phyloP scores from a whole-genome alignment of 2,113 vertebrate genomes.

The Lates calcarifer region DNA sequence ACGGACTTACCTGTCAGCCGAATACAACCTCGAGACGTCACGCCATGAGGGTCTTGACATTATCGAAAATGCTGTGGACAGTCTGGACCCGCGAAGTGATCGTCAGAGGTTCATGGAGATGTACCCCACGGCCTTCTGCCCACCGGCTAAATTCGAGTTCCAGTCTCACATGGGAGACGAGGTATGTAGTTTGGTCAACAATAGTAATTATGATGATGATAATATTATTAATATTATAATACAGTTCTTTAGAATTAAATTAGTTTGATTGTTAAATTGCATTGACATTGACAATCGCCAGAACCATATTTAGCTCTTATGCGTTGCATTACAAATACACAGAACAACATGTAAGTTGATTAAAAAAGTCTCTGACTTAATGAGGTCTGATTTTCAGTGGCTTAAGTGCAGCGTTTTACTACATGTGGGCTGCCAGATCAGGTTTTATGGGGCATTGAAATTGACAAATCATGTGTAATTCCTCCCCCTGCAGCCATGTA shows the following conservation, averaged over 20 bases:
- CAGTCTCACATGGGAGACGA: conserved; percentile 98
- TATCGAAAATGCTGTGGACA: conserved; percentile 98
- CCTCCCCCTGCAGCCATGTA: conserved; percentile 50
- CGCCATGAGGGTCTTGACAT: conserved; percentile 98
- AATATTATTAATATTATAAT: neutral
- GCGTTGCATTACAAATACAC: neutral
- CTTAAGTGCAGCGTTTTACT: conserved; percentile 70
- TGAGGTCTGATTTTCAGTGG: conserved; percentile 53
- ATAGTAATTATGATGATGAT: neutral
- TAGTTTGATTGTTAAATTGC: neutral
- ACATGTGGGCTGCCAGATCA: conserved; percentile 28
- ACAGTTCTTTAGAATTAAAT: neutral
- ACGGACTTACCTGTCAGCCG: conserved; percentile 97
- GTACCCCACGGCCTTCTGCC: conserved; percentile 96
- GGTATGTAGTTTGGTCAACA: conserved; percentile 75
- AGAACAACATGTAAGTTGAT: conserved; percentile 9
- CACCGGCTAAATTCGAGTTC: conserved; percentile 96
- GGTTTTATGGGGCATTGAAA: conserved; percentile 58
- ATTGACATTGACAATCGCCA: neutral
- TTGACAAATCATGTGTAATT: conserved; percentile 65
- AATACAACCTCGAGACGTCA: conserved; percentile 99
- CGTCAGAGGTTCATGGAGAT: conserved; percentile 99
- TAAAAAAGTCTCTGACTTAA: conserved; percentile 46
- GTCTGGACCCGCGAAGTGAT: conserved; percentile 95
- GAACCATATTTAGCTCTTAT: neutral